Evolutionary conservation across 2,797 vertebrate species (phyloP).

Genomic region (Gallirallus australis): DNA sequence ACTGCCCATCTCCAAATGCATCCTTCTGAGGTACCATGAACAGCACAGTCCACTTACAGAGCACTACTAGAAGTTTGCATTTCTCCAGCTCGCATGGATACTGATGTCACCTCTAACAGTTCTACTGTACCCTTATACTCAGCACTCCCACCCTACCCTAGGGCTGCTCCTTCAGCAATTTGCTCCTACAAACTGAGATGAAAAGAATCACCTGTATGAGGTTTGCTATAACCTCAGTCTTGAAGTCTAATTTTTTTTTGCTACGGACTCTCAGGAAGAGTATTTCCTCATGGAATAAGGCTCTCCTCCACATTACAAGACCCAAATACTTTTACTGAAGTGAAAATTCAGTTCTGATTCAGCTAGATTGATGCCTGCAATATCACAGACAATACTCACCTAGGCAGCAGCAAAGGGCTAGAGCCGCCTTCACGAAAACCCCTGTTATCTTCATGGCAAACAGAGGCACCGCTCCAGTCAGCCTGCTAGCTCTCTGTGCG

Average conservation of each 20-base stretch:
- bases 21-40: background rate
- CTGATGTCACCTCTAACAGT: background rate
- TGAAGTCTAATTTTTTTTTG: background rate
- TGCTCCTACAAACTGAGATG: background rate
- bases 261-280: background rate
- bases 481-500: background rate
- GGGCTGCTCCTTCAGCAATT: background rate
- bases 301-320: background rate
- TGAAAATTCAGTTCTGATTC: background rate
- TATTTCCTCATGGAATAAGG: background rate
- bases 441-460: constrained; percentile 28
- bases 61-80: background rate
- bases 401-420: constrained; percentile 53
- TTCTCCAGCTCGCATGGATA: background rate
- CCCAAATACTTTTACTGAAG: background rate
- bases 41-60: background rate
- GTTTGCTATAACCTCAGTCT: background rate
- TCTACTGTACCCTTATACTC: background rate
- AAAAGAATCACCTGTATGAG: background rate
- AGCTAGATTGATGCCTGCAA: background rate
- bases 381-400: constrained; percentile 27
- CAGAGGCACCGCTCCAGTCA: background rate
- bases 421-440: background rate
- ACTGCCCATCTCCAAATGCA: background rate
- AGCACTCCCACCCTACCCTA: background rate